Base-by-base conservation (phyloP, 2,888 invertebrate species). In the Vannuccia rotundouncinata region DNA sequence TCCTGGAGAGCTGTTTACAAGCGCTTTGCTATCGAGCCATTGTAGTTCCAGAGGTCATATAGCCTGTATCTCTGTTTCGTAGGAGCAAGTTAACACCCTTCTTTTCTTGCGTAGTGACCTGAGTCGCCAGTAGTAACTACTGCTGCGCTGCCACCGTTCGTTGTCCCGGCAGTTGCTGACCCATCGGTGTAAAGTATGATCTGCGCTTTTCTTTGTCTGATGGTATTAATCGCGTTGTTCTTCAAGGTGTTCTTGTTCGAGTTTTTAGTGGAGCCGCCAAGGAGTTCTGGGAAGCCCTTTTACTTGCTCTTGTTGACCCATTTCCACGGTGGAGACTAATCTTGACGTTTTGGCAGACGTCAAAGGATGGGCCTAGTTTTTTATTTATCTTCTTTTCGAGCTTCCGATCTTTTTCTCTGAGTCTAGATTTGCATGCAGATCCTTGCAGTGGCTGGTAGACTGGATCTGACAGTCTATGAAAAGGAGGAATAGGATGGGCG, bases 81-180 rank as follows among this genome's bases (percentile, higher is more conserved):
- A 45, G 45, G 45, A 45, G 45, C 45, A 45, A 5, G 45, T 45
- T 10, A 45, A 45, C 5, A 45, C 45, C 45, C 45, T 45, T 5
- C 45, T 17, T 45, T 45, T 45, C 5, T 45, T 45, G 45, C 45
- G 45, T 5, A 45, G 45, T 17, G 45, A 45, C 45, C 45, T 45
- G 27, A 28, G 5, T 25, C 27, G 29, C 74, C 59, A 17, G 25
- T 25, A 27, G 27, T 66, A 25, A 25, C 25, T 2, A 27, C 66
- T 1, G 66, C 66, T n/a, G n/a, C n/a, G n/a, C n/a, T n/a, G 66
- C 66, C 66, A 2, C 66, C 66, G 66, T 75, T 75, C 1, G 75
- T 30, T 29, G 75, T 75, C n/a, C 75, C 75, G 30, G 1, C 75
- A 1, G 75, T 1, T 13, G 75, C 75, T 1, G 75, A 75, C 0